Conservation (phyloP, 2,797 vertebrate species). For the Eupleurogrammus muticus region DNA sequence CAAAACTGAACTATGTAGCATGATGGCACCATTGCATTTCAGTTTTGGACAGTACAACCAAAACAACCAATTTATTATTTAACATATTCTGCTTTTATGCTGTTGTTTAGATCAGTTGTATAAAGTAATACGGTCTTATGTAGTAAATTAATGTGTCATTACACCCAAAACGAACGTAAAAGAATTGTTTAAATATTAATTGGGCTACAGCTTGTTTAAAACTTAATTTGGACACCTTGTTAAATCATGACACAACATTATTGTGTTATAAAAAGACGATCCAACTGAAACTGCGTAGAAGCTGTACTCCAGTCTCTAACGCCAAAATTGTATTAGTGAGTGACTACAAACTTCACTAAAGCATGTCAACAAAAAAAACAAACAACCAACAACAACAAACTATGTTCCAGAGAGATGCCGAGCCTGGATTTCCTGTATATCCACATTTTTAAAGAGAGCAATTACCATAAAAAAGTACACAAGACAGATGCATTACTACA, state of each 20-base stretch:
- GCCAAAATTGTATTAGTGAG: background rate
- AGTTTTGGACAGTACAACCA: background rate
- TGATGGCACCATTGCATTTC: background rate
- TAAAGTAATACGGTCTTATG: no score
- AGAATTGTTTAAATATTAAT: background rate
- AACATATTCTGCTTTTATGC: background rate
- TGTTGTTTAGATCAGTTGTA: background rate
- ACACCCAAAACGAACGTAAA: background rate
- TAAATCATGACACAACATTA: background rate
- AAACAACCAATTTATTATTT: background rate
- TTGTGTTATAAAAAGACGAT: background rate
- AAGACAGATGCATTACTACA: conserved; percentile 6
- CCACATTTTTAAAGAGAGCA: conserved; percentile 1
- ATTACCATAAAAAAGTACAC: background rate
- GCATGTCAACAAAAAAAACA: conserved; percentile 24
- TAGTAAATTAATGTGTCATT: no score
- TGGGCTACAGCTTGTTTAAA: background rate
- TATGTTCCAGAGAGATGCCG: background rate
- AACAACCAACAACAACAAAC: no score
- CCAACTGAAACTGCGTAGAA: background rate
- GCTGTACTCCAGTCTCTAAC: background rate
- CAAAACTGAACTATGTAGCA: background rate
- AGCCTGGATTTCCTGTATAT: conserved; percentile 18
- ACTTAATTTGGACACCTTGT: background rate
- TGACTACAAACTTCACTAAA: conserved; percentile 23